Conservation (phyloP, 1,140 invertebrate species). For the Berghia stephanieae region DNA sequence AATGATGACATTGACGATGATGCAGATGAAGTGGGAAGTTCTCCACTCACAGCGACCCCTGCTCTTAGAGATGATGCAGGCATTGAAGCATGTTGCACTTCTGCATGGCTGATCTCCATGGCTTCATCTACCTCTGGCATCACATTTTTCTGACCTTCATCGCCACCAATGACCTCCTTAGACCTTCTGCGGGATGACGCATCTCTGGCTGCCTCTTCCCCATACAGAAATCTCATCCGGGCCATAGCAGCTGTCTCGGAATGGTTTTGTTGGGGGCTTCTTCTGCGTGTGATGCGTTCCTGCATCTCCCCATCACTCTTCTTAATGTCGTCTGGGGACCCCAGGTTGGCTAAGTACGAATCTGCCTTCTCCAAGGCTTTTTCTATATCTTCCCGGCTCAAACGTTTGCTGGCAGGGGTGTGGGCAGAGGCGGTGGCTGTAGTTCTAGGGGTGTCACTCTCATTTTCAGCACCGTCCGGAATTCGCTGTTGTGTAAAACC, state of each 20-base stretch:
- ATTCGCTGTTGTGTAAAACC: no score
- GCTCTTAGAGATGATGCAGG: no score
- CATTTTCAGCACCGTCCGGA: no score
- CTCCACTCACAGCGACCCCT: no score
- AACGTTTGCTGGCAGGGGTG: constrained; percentile 31
- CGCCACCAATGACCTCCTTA: no score
- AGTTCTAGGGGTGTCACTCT: no score
- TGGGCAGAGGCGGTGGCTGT: constrained; percentile 1
- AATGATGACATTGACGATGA: not conserved
- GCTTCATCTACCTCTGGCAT: no score
- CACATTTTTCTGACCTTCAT: no score
- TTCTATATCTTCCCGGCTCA: constrained; percentile 55
- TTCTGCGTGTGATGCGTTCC: not conserved
- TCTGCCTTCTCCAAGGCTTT: constrained; percentile 54
- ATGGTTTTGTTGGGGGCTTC: not conserved
- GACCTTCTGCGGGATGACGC: no score
- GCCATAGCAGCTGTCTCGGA: not conserved
- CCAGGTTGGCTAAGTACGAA: constrained; percentile 45
- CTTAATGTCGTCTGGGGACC: not conserved
- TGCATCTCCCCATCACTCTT: not conserved
- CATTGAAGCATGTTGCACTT: no score
- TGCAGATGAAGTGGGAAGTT: not conserved
- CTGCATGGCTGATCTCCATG: no score
- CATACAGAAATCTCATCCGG: constrained; percentile 21
- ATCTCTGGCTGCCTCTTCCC: not conserved